phyloP scores from a whole-genome alignment of 2,888 invertebrate species.

The Tinea pellionella region DNA sequence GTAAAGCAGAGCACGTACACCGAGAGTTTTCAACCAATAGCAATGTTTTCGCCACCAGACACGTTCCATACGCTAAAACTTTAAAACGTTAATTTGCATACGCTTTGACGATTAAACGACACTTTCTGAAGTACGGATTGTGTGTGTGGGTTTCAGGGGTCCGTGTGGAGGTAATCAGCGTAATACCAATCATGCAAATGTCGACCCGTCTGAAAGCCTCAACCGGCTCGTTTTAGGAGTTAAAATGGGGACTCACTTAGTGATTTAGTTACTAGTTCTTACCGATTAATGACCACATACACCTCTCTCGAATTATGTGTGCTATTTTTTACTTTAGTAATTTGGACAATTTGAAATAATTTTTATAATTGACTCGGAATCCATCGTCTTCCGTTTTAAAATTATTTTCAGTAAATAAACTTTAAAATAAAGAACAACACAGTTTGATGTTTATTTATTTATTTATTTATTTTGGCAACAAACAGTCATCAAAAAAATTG shows the following conservation, averaged over 20 bases:
- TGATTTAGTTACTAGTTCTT: conserved; percentile 43
- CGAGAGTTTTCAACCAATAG: conserved; percentile 6
- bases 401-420: no score
- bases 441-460: no score
- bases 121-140: conserved; percentile 32
- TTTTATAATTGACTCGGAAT: no score
- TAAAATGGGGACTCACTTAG: conserved; percentile 70
- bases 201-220: conserved; percentile 67
- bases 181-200: conserved; percentile 70
- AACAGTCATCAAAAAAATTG: no score
- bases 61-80: conserved; percentile 24
- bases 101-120: conserved; percentile 35
- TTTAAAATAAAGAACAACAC: no score
- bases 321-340: no score
- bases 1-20: background rate
- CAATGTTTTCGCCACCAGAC: conserved; percentile 7
- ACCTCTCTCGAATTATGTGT: background rate
- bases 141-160: background rate
- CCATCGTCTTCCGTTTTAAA: no score
- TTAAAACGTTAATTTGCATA: conserved; percentile 57
- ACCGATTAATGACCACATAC: conserved; percentile 18
- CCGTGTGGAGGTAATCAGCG: conserved; percentile 49
- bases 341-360: no score
- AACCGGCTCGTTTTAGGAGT: conserved; percentile 69
- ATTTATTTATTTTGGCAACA: no score